A percentile compares a stretch with the other conserved stretches of the same genome.
phyloP scores from a whole-genome alignment of 2,797 vertebrate species.

The Salmo trutta region DNA sequence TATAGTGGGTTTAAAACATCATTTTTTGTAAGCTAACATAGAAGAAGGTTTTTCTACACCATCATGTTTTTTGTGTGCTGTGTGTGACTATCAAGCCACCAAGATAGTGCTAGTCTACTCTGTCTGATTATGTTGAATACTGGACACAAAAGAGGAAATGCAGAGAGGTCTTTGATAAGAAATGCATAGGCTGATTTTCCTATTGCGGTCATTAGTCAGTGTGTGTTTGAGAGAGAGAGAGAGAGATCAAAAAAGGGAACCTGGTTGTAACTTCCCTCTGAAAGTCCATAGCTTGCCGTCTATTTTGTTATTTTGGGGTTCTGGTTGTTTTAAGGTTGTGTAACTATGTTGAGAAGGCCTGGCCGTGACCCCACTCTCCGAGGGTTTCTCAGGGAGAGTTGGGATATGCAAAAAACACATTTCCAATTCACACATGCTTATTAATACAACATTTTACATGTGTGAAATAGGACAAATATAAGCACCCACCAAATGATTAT shows the following conservation, averaged over 20 bases:
- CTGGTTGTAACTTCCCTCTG: background rate
- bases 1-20: background rate
- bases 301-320: background rate
- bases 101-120: background rate
- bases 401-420: too few relatives aligned
- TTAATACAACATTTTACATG: too few relatives aligned
- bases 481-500: too few relatives aligned
- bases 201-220: constrained; percentile 16
- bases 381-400: too few relatives aligned
- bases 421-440: too few relatives aligned
- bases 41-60: background rate
- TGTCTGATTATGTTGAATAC: constrained; percentile 3
- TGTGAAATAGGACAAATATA: too few relatives aligned
- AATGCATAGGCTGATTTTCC: constrained; percentile 10
- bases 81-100: background rate
- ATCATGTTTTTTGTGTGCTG: background rate
- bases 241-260: constrained; percentile 6
- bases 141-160: constrained; percentile 5
- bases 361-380: too few relatives aligned
- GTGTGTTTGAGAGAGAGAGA: background rate
- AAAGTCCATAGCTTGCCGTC: background rate
- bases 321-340: constrained; percentile 2
- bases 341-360: background rate
- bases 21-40: background rate
- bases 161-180: constrained; percentile 8